Conservation (phyloP, 2,888 invertebrate species). For the Allophyes oxyacanthae region DNA sequence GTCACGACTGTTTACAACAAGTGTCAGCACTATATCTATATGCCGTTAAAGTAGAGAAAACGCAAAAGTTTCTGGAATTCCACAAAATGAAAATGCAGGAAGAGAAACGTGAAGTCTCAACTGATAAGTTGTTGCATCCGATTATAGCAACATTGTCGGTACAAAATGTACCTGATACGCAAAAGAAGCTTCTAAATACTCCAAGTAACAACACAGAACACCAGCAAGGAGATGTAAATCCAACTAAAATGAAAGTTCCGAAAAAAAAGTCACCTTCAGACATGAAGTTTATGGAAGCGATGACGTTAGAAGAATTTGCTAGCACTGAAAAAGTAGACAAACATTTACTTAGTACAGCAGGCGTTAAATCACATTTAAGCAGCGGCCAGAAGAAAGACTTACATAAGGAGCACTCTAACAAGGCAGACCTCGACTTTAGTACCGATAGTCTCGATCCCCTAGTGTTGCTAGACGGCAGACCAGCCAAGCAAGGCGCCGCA, state of each 20-base stretch:
- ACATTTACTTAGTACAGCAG: constrained; percentile 65
- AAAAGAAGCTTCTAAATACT: constrained; percentile 46
- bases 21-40: constrained; percentile 78
- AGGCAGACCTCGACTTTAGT: constrained; percentile 55
- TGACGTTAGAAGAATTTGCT: constrained; percentile 83
- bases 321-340: constrained; percentile 77
- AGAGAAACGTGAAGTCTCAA: constrained; percentile 62
- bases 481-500: constrained; percentile 80
- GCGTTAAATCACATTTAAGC: constrained; percentile 45
- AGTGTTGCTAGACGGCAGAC: constrained; percentile 80
- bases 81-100: constrained; percentile 74
- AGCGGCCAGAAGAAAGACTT: constrained; percentile 50
- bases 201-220: constrained; percentile 58
- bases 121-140: constrained; percentile 63
- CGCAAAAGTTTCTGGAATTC: constrained; percentile 83
- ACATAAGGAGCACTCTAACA: constrained; percentile 54
- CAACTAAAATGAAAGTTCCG: constrained; percentile 52
- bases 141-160: constrained; percentile 65
- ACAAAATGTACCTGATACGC: constrained; percentile 60
- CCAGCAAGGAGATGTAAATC: constrained; percentile 77
- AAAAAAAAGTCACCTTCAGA: constrained; percentile 76
- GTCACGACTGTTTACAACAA: constrained; percentile 85
- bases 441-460: constrained; percentile 73
- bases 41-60: constrained; percentile 82
- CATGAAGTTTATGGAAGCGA: constrained; percentile 80